phyloP scores from a whole-genome alignment of 2,113 vertebrate species.

The Speoplatyrhinus poulsoni region DNA sequence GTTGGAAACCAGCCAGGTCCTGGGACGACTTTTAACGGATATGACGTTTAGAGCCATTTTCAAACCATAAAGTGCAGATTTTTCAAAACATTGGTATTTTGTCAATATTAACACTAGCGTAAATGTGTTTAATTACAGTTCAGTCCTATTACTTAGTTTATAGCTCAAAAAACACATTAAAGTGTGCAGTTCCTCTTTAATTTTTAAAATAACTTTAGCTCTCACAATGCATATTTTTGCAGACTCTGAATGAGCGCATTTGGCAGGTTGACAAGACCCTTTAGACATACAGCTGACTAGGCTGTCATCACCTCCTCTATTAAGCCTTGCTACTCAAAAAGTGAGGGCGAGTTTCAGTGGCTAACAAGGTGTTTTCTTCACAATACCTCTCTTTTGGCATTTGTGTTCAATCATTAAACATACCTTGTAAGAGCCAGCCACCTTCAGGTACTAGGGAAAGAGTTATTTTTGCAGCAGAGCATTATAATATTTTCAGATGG shows the following conservation, averaged over 20 bases:
- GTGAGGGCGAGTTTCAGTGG: conserved; percentile 26
- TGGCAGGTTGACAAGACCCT: conserved; percentile 60
- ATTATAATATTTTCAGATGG: conserved; percentile 12
- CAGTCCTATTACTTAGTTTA: too few species aligned
- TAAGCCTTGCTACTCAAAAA: conserved; percentile 49
- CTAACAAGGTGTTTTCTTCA: conserved; percentile 41
- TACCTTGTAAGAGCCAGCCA: not conserved
- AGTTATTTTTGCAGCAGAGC: not conserved
- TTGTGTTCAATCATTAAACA: conserved; percentile 8
- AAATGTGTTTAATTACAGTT: too few species aligned
- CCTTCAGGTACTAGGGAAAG: not conserved
- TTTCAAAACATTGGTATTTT: too few species aligned
- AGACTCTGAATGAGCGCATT: conserved; percentile 55
- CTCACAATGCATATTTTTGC: conserved; percentile 36
- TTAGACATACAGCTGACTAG: conserved; percentile 56
- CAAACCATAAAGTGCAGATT: too few species aligned
- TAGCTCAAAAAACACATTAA: too few species aligned
- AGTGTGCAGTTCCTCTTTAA: too few species aligned
- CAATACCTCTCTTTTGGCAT: conserved; percentile 12
- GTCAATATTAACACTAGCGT: too few species aligned
- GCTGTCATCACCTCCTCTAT: conserved; percentile 55
- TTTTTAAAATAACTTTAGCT: conserved; percentile 31
- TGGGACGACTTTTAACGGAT: too few species aligned
- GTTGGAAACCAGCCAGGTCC: too few species aligned
- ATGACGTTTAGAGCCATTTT: too few species aligned